Base-by-base conservation (phyloP, 2,797 vertebrate genomes). In the Acomys russatus region DNA sequence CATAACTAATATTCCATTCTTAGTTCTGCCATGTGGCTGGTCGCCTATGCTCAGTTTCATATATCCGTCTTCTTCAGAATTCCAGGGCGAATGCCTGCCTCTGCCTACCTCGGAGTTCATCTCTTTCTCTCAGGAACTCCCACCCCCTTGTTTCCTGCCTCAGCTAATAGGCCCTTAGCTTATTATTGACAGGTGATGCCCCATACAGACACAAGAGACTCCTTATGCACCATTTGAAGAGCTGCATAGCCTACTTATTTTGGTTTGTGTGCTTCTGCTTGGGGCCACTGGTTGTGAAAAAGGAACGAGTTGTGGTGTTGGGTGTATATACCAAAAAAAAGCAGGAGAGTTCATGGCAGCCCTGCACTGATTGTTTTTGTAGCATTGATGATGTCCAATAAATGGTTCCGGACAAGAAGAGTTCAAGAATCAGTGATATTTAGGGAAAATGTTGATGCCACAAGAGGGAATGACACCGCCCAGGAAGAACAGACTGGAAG, bases 211-310 rank as follows among this genome's bases (percentile, higher is more conserved):
- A 44, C 44, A 44, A 44, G 44, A 44, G 44, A 44, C 4, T 44
- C 44, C 44, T 44, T 4, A 3, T 44, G 44, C 44, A 44, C 44
- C 44, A 44, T 87, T 71, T 30, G 25, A 86, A 35, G 33, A 82
- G 64, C 12, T 33, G 14, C 0, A 11, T 76, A 71, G 20, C 30
- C 3, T 33, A 14, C 33, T 88, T 76, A 56, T 83, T 77, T 87
- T 66, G 17, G 20, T 80, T 78, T 90, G 12, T 14, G 17, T 79
- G n/a, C 44, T 59, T 88, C 44, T 22, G 30, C 44, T 56, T 90
- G 78, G 87, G 56, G 28, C 17, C 3, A 38, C 68, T 90, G 5
- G 73, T 91, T 96, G 80, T 80, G 76, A 73, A 87, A 64, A 86
- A 56, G 38, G 85, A 82, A 84, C 74, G 56, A 84, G 30, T 64